Evolutionary conservation across 2,113 vertebrate genomes (phyloP).

Genomic region (Etheostoma cragini): DNA sequence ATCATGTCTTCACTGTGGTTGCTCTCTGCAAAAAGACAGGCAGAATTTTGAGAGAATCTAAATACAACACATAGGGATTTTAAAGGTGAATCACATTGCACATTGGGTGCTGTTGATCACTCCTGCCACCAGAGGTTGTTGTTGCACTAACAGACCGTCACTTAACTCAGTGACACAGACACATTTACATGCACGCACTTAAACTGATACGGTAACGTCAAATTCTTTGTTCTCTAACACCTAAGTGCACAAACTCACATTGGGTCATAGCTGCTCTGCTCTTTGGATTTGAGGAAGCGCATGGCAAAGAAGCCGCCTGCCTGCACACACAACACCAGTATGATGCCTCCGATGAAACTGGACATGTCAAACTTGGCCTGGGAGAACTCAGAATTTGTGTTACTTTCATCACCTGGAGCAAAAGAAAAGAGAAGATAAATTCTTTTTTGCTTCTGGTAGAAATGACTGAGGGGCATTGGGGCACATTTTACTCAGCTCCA

Average conservation of each 20-base stretch:
- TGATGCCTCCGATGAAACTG: conserved; percentile 93
- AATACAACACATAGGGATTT: conserved; percentile 5
- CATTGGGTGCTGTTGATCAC: conserved; percentile 2
- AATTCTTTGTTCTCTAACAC: conserved; percentile 22
- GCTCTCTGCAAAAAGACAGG: conserved; percentile 73
- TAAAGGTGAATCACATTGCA: conserved; percentile 3
- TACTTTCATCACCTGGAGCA: conserved; percentile 55
- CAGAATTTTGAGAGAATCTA: conserved; percentile 17
- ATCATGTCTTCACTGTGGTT: conserved; percentile 73
- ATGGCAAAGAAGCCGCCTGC: conserved; percentile 88
- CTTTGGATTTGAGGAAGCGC: conserved; percentile 93
- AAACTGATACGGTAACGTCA: not conserved
- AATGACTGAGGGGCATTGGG: not conserved
- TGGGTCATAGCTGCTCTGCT: conserved; percentile 91
- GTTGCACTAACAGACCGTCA: conserved; percentile 7
- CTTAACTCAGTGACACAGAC: conserved; percentile 1
- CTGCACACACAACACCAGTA: conserved; percentile 91
- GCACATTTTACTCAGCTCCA: conserved; percentile 53
- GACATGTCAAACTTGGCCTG: conserved; percentile 90
- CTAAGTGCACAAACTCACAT: conserved; percentile 87
- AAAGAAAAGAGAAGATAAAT: conserved; percentile 11
- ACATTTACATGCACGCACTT: conserved; percentile 5
- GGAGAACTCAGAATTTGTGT: conserved; percentile 70
- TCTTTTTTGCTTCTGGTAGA: not conserved
- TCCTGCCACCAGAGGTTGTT: conserved; percentile 68